These are phyloP conservation scores for Umimayanthus chanpuru DNA, from an alignment of 92 coral and sea anemone genomes.

Conservation along the genomic window DNA sequence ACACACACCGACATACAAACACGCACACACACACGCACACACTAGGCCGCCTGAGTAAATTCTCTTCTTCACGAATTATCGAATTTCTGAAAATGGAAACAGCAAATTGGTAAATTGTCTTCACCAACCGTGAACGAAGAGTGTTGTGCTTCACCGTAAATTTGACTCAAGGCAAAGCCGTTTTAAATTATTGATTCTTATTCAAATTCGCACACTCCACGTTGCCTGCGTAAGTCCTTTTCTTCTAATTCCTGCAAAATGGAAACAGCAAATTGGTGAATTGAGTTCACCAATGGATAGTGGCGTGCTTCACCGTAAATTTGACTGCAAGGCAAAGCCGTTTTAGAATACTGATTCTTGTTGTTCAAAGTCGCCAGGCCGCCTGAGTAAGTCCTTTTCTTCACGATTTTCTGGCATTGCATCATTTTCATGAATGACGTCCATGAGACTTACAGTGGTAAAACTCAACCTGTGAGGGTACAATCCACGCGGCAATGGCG, in stretches of 20 bases:
- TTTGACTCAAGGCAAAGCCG: too few species aligned
- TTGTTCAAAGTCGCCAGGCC: neutral
- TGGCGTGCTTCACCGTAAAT: neutral
- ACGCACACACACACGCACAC: too few species aligned
- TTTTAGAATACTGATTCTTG: constrained; percentile 5
- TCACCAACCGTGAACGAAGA: too few species aligned
- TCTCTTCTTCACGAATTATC: neutral
- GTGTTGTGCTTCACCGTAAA: too few species aligned
- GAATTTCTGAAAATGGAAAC: neutral
- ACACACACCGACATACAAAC: too few species aligned
- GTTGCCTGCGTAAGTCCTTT: neutral
- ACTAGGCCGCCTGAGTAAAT: neutral
- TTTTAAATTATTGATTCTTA: too few species aligned
- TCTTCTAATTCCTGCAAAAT: neutral
- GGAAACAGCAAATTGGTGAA: too few species aligned
- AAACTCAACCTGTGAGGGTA: constrained; percentile 26
- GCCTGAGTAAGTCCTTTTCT: neutral
- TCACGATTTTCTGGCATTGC: neutral
- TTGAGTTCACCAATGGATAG: too few species aligned
- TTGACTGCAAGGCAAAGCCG: neutral
- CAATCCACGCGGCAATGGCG: constrained; percentile 21
- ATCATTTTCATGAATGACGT: constrained; percentile 9
- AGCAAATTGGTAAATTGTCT: too few species aligned
- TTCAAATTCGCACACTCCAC: too few species aligned
- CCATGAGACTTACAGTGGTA: constrained; percentile 24